Evolutionary conservation across 2,797 vertebrate genomes (phyloP).

Genomic region (Oreochromis grahami): DNA sequence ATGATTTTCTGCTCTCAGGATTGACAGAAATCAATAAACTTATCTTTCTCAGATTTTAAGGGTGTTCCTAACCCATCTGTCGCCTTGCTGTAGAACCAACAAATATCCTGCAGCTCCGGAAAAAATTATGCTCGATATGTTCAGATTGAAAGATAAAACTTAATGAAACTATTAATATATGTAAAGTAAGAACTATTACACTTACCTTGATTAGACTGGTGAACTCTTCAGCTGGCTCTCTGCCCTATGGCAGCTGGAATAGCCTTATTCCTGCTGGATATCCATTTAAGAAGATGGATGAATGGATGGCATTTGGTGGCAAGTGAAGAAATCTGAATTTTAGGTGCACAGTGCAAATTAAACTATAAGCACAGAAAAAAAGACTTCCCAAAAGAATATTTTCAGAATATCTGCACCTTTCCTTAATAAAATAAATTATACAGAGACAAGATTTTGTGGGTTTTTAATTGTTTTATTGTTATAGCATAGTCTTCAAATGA

Average conservation of each 20-base stretch:
- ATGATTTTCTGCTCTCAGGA: not conserved
- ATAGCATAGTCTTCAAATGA: not conserved
- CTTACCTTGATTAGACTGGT: not conserved
- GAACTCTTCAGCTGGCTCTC: not conserved
- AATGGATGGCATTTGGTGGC: not conserved
- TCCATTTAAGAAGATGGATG: not conserved
- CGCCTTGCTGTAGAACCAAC: not conserved
- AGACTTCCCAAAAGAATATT: not conserved
- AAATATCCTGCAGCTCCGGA: not conserved
- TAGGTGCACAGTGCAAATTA: not conserved
- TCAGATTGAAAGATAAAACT: not conserved
- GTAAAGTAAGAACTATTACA: not conserved
- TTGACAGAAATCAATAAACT: not conserved
- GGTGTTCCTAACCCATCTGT: not conserved
- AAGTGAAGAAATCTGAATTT: not conserved
- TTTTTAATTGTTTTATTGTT: not conserved
- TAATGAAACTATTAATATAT: not conserved
- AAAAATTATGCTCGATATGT: not conserved
- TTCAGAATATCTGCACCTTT: not conserved
- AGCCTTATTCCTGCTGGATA: not conserved
- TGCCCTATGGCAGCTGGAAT: accelerated
- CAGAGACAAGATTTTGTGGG: not conserved
- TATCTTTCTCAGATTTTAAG: not conserved
- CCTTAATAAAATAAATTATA: not conserved
- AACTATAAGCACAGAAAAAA: not conserved